Percentiles rank a stretch among this genome's conserved stretches.
phyloP scores from a whole-genome alignment of 1,140 invertebrate genomes.

The Cyrtorhinus lividipennis region DNA sequence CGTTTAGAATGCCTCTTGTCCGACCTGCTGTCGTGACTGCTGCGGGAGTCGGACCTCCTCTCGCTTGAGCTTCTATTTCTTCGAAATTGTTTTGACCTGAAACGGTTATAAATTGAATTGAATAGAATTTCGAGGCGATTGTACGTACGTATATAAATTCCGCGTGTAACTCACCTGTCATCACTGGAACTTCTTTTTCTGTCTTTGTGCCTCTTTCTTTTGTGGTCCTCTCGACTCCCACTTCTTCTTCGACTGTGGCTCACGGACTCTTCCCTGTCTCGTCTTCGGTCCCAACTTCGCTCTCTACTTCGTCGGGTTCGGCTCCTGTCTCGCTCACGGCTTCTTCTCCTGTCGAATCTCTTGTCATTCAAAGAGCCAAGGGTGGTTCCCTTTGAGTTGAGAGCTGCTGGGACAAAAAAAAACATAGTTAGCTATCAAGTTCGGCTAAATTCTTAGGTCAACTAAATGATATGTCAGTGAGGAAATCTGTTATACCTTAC shows the following conservation, averaged over 20 bases:
- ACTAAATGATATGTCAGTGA: too few relatives aligned
- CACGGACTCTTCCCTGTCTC: neutral
- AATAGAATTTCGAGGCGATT: too few relatives aligned
- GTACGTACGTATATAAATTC: too few relatives aligned
- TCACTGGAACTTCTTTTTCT: neutral
- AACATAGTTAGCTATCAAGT: neutral
- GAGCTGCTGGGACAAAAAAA: too few relatives aligned
- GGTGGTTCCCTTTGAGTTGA: too few relatives aligned
- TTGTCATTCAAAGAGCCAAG: neutral
- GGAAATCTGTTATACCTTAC: too few relatives aligned
- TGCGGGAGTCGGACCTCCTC: neutral
- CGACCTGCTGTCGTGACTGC: neutral
- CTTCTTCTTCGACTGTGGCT: neutral
- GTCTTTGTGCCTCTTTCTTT: neutral
- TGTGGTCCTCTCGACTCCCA: neutral
- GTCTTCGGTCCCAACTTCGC: neutral
- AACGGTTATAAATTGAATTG: too few relatives aligned
- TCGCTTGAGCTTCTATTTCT: neutral
- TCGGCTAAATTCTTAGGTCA: neutral
- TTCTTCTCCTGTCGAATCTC: neutral
- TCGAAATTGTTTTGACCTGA: neutral
- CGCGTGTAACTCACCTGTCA: neutral
- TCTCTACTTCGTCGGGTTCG: slow-evolving; percentile 16
- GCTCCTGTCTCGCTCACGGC: slow-evolving; percentile 6
- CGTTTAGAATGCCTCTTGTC: slow-evolving; percentile 5